Percentiles rank a stretch among this genome's conserved stretches.
These are phyloP conservation scores for Chaetorhynchus papuensis DNA, from an alignment of 2,113 vertebrate genomes.

Conservation along the genomic window DNA sequence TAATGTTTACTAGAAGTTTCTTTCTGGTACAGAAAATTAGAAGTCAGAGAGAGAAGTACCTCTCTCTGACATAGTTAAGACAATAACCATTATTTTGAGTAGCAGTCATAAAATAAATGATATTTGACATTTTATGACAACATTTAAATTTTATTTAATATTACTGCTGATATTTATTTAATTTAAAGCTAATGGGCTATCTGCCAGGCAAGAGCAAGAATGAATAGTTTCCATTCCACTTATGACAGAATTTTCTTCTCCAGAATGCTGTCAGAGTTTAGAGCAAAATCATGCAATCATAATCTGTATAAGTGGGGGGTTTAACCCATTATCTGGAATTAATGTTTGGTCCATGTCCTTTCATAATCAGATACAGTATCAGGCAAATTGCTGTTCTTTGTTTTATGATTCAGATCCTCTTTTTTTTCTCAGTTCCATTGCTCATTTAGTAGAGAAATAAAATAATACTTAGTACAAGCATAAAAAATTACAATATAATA, in stretches of 20 bases:
- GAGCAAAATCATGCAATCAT: background rate
- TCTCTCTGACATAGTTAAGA: slow-evolving; percentile 46
- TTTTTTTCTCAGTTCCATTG: background rate
- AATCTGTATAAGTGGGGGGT: background rate
- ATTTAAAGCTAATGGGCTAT: slow-evolving; percentile 63
- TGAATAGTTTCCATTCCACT: background rate
- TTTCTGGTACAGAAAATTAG: slow-evolving; percentile 39
- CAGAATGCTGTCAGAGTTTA: background rate
- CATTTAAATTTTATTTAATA: slow-evolving; percentile 70
- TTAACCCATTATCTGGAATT: background rate
- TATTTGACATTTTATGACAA: slow-evolving; percentile 70
- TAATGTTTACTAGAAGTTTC: slow-evolving; percentile 57
- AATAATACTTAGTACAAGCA: background rate
- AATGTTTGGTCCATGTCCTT: background rate
- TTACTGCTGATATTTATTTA: slow-evolving; percentile 67
- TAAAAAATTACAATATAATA: background rate
- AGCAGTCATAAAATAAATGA: slow-evolving; percentile 68
- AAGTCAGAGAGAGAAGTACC: slow-evolving; percentile 57
- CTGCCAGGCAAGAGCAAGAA: slow-evolving; percentile 49
- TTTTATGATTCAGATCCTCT: background rate
- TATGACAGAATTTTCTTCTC: background rate
- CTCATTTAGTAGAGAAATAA: background rate
- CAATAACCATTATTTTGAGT: slow-evolving; percentile 63
- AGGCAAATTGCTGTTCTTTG: background rate
- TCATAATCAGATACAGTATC: background rate